Conservation (phyloP, 2,797 vertebrate genomes). For the Lithobates pipiens region DNA sequence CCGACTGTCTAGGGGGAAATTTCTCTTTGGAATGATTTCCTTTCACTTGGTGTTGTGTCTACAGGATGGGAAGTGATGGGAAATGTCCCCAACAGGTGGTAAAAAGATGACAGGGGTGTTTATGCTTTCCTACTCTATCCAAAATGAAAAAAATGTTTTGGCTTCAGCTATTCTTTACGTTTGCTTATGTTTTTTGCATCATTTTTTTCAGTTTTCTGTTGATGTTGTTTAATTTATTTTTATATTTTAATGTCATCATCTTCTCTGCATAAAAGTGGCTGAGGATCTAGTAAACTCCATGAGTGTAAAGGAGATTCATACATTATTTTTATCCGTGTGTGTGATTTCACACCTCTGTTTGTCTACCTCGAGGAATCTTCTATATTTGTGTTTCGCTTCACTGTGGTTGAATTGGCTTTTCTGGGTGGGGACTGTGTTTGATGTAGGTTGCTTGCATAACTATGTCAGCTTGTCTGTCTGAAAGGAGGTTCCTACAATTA, state of each 20-base stretch:
- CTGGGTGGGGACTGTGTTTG: constrained; percentile 34
- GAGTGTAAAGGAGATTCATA: not conserved
- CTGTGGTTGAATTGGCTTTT: constrained; percentile 2
- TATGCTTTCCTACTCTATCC: too few relatives aligned
- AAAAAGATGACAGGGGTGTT: too few relatives aligned
- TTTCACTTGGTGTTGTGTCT: too few relatives aligned
- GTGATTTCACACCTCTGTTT: constrained; percentile 43
- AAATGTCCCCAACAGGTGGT: too few relatives aligned
- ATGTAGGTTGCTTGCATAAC: constrained; percentile 22
- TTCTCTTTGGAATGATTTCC: too few relatives aligned
- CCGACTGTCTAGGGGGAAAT: too few relatives aligned
- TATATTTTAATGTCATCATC: not conserved
- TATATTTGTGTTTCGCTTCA: constrained; percentile 20
- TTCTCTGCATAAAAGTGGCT: not conserved
- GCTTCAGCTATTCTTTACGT: too few relatives aligned
- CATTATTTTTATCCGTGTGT: not conserved
- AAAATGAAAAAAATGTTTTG: too few relatives aligned
- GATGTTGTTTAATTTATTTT: not conserved
- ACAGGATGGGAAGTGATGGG: too few relatives aligned
- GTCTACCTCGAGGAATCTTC: constrained; percentile 34
- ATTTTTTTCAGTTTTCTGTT: not conserved
- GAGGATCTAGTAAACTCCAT: not conserved
- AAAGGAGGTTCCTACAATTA: constrained; percentile 32
- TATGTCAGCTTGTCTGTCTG: constrained; percentile 52
- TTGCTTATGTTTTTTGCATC: not conserved